Evolutionary conservation across 2,888 invertebrate genomes (phyloP).

Genomic region (Leptogaster cylindrica): DNA sequence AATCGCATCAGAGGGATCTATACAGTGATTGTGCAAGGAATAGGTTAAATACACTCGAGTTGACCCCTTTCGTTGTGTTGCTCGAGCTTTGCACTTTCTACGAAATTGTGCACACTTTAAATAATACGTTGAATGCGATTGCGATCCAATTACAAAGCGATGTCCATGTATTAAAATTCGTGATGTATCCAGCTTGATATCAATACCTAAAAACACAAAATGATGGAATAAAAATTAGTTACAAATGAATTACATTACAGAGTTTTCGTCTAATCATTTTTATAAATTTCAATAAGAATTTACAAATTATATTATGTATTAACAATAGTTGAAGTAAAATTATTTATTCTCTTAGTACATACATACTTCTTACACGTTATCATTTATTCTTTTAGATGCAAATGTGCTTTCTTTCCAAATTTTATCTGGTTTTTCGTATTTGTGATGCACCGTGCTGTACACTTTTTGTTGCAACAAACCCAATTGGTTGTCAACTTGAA

Average conservation of each 20-base stretch:
- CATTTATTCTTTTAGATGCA: conserved; percentile 46
- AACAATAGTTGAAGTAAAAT: neutral
- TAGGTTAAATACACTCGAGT: conserved; percentile 54
- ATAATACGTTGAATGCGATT: conserved; percentile 55
- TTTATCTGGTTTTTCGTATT: conserved; percentile 49
- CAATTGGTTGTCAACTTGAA: conserved; percentile 51
- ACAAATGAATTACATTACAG: neutral
- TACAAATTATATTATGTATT: too few relatives aligned
- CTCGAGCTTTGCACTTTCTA: conserved; percentile 57
- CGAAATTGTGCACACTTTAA: conserved; percentile 60
- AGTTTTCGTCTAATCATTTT: too few relatives aligned
- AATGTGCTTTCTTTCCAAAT: conserved; percentile 51
- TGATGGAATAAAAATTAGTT: neutral
- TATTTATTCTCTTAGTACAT: neutral
- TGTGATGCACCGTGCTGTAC: conserved; percentile 50
- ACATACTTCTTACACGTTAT: neutral
- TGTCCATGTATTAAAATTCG: conserved; percentile 35
- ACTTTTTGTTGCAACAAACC: conserved; percentile 50
- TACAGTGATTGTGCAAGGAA: conserved; percentile 56
- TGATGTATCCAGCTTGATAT: conserved; percentile 3
- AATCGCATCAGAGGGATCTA: neutral
- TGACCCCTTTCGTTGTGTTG: conserved; percentile 55
- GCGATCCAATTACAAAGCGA: conserved; percentile 58
- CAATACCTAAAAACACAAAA: conserved; percentile 2
- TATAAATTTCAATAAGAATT: too few relatives aligned